Evolutionary conservation across 2,113 vertebrate genomes (phyloP), one percentile per base, ranked within the genome.

Genomic region (Ascaphus truei): DNA sequence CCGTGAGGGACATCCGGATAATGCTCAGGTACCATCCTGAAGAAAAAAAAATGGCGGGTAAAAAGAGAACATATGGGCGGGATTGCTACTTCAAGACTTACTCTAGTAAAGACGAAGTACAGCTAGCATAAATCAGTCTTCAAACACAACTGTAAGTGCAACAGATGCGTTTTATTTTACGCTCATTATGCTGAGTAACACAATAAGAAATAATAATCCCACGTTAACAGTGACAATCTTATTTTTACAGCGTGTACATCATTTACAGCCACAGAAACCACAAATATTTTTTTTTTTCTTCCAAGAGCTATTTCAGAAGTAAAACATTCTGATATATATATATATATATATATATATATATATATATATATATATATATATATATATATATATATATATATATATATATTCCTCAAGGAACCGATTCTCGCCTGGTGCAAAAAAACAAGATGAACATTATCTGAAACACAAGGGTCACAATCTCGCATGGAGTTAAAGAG

Each of bases 191-290:
- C 85, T 89, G 84, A 90, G 84, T 85, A 88, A 91, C 89, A 87
- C 85, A 89, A 82, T 87, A 86, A 85, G 86, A 90, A 91, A 88
- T 89, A 84, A 91, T 86, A 90, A 86, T 81, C 85, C 83, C 89
- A 92, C 88, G 58, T 58, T 77, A 91, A 90, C 89, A 90, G 81
- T 82, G 81, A 91, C 89, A 88, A 86, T 88, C 84, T 91, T 89
- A 90, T 91, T 86, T n/a, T 91, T 91, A 91, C 90, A 91, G 83
- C 81, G 85, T 91, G 83, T 91, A 91, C 86, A 89, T 88, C 80
- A 87, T 85, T 90, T 91, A 91, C 87, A 92, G 85, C 81, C 90
- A 92, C 89, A 86, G 85, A 83, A 87, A 89, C 88, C 85, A 90
- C 83, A 72, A 79, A 31, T 61, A 80, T 77, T 82, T 78, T 73